Conservation (phyloP, 2,113 vertebrate genomes). For the Nycticryphes semicollaris region DNA sequence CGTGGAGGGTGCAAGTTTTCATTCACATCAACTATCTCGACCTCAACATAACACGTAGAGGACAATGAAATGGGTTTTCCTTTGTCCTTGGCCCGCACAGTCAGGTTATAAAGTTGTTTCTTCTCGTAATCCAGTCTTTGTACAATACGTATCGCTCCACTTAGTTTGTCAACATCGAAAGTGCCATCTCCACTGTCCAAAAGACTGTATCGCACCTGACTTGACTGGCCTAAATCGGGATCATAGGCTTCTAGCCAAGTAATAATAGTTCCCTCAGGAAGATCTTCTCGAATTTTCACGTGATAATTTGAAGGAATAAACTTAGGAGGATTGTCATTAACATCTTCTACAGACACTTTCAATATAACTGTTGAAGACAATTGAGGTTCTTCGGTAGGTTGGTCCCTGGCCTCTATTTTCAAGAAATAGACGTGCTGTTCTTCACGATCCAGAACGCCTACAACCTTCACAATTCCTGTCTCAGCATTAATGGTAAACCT, state of each 20-base stretch:
- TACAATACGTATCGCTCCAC: conserved; percentile 88
- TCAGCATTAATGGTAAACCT: conserved; percentile 83
- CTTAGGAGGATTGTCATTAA: conserved; percentile 93
- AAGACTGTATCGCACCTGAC: conserved; percentile 93
- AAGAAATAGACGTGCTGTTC: conserved; percentile 78
- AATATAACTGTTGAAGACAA: conserved; percentile 86
- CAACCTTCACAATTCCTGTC: conserved; percentile 86
- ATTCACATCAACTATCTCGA: conserved; percentile 93
- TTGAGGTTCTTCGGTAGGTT: conserved; percentile 82
- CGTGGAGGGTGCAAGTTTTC: conserved; percentile 89
- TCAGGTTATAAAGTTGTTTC: conserved; percentile 90
- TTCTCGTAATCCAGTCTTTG: conserved; percentile 93
- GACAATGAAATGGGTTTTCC: conserved; percentile 90
- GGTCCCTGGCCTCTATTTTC: conserved; percentile 89
- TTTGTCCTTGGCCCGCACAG: conserved; percentile 92
- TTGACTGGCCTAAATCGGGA: conserved; percentile 88
- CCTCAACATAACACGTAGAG: conserved; percentile 89
- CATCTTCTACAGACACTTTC: conserved; percentile 89
- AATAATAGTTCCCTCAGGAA: conserved; percentile 90
- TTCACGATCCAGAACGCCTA: conserved; percentile 85
- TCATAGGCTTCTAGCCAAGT: conserved; percentile 94
- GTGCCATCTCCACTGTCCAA: conserved; percentile 86
- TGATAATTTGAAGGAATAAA: conserved; percentile 92
- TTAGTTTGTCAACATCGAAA: conserved; percentile 95
- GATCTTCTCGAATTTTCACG: conserved; percentile 92